Evolutionary conservation across 2,113 vertebrate species (phyloP).

Genomic region (Carassius gibelio): DNA sequence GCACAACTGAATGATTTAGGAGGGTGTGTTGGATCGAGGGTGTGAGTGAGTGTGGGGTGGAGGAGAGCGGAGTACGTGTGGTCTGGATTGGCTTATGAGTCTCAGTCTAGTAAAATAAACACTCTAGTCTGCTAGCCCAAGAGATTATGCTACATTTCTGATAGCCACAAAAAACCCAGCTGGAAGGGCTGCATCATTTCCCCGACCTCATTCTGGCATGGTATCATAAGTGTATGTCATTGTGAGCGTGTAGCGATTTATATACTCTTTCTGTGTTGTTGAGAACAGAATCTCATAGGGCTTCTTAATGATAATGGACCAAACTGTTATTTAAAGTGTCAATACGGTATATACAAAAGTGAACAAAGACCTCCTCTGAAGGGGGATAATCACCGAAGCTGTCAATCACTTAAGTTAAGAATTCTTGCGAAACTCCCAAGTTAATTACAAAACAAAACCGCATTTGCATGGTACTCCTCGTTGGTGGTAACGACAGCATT

Average conservation of each 20-base stretch:
- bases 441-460: background rate
- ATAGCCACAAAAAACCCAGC: conserved; percentile 32
- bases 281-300: conserved; percentile 2
- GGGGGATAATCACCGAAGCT: background rate
- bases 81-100: conserved; percentile 33
- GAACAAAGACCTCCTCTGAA: background rate
- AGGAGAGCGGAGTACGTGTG: conserved; percentile 4
- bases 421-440: background rate
- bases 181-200: conserved; percentile 26
- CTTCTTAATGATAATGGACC: background rate
- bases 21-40: conserved; percentile 23
- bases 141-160: conserved; percentile 31
- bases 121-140: conserved; percentile 20
- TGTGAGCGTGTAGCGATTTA: background rate
- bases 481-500: background rate
- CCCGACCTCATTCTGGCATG: conserved; percentile 23
- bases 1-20: conserved; percentile 27
- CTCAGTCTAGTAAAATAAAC: conserved; percentile 47
- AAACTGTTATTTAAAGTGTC: background rate
- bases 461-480: background rate
- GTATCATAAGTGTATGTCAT: background rate
- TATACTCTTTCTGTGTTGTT: conserved; percentile 12
- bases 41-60: conserved; percentile 3
- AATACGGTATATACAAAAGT: background rate
- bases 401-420: background rate